Evolutionary conservation across 1,140 invertebrate genomes (phyloP).

Genomic region (Heliconius hewitsoni): DNA sequence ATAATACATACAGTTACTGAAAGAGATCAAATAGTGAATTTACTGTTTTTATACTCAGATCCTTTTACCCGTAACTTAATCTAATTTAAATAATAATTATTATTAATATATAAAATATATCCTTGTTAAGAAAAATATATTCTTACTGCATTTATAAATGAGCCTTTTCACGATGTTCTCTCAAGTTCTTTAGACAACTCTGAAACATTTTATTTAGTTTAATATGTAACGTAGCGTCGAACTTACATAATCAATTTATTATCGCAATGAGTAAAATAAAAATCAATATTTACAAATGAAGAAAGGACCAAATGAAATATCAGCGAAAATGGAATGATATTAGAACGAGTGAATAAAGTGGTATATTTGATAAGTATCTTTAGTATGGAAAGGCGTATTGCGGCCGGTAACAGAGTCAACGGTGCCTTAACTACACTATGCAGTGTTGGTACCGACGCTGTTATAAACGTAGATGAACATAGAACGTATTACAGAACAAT

Average conservation of each 20-base stretch:
- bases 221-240: not conserved
- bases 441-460: too few species aligned
- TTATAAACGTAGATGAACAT: too few species aligned
- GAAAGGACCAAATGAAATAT: too few species aligned
- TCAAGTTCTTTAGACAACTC: conserved; percentile 17
- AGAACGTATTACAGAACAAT: too few species aligned
- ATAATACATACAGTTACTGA: not conserved
- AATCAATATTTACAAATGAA: not conserved
- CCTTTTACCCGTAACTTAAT: conserved; percentile 5
- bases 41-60: not conserved
- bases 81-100: not conserved
- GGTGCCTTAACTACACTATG: too few species aligned
- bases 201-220: conserved; percentile 6
- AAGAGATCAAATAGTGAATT: not conserved
- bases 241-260: not conserved
- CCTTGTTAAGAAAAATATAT: conserved; percentile 21
- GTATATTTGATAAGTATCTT: too few species aligned
- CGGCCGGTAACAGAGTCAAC: too few species aligned
- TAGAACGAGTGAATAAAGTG: too few species aligned
- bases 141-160: conserved; percentile 20
- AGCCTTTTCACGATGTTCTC: conserved; percentile 8
- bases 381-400: too few species aligned
- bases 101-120: not conserved
- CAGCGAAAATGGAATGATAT: too few species aligned
- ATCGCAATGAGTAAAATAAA: not conserved